A percentile compares a stretch with the other conserved stretches of the same genome.
Conservation (phyloP, 2,888 invertebrate genomes). For the Eupeodes latifasciatus region DNA sequence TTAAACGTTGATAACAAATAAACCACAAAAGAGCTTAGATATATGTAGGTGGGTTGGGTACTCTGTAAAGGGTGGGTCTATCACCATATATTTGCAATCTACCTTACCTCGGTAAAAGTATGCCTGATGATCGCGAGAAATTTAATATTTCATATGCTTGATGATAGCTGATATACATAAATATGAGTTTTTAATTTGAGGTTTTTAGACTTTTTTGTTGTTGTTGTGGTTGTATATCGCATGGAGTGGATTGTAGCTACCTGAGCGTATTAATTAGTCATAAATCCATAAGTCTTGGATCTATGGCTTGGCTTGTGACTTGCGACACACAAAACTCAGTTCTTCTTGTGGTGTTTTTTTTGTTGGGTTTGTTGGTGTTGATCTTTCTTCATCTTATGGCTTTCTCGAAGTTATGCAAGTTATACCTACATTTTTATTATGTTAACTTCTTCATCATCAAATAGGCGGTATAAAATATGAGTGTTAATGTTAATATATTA, state of each 20-base stretch:
- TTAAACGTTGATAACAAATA: conserved; percentile 1
- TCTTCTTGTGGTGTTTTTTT: conserved; percentile 9
- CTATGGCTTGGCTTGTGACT: background rate
- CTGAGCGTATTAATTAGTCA: conserved; percentile 25
- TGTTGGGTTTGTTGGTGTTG: background rate
- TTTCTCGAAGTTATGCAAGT: conserved; percentile 3
- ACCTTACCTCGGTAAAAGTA: background rate
- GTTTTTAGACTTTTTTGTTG: conserved; percentile 7
- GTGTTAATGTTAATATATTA: conserved; percentile 3
- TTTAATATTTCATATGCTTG: background rate
- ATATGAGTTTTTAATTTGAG: conserved; percentile 24
- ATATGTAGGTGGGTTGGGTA: background rate
- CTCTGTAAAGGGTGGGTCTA: background rate
- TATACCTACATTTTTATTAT: background rate
- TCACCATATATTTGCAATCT: background rate
- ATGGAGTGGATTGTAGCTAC: background rate
- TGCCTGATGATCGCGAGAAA: background rate
- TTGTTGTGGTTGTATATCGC: conserved; percentile 4
- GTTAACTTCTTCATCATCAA: background rate
- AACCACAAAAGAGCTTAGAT: conserved; percentile 4
- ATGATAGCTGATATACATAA: background rate
- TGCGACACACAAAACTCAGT: conserved; percentile 13
- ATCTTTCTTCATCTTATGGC: conserved; percentile 19
- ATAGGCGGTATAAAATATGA: background rate
- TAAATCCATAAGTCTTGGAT: conserved; percentile 14